These are phyloP conservation scores for Entelurus aequoreus DNA, from an alignment of 2,113 vertebrate species.

Conservation along the genomic window DNA sequence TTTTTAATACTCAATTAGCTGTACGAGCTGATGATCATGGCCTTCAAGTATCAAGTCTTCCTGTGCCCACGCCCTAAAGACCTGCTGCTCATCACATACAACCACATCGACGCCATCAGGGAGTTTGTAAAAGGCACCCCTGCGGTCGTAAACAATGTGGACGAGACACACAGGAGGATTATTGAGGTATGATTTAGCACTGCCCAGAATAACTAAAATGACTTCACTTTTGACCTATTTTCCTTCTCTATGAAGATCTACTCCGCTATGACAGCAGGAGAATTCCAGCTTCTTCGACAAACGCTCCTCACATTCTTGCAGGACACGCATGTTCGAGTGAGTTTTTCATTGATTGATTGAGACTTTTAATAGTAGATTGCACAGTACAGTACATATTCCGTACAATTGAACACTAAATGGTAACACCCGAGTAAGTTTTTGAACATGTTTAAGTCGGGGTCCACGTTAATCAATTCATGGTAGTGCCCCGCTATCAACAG, in stretches of 20 bases:
- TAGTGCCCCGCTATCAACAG: not conserved
- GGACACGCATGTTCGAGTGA: conserved; percentile 87
- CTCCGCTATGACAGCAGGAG: conserved; percentile 72
- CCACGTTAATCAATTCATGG: no score
- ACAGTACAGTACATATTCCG: no score
- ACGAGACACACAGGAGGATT: conserved; percentile 80
- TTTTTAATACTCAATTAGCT: conserved; percentile 72
- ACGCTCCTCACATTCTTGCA: conserved; percentile 88
- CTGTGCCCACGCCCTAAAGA: conserved; percentile 87
- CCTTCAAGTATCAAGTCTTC: conserved; percentile 90
- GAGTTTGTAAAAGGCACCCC: conserved; percentile 79
- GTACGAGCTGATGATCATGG: conserved; percentile 93
- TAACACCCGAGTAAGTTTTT: no score
- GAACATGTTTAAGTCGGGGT: no score
- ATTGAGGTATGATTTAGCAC: conserved; percentile 71
- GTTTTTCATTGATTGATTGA: conserved; percentile 27
- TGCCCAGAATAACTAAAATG: not conserved
- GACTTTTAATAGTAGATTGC: no score
- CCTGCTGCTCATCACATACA: conserved; percentile 87
- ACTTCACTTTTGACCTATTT: not conserved
- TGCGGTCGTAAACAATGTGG: conserved; percentile 78
- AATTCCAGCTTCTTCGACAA: conserved; percentile 91
- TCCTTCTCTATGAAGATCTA: conserved; percentile 67
- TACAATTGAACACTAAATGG: no score
- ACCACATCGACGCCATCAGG: conserved; percentile 86